These are phyloP conservation scores for Anguilla megastoma DNA, from an alignment of 2,797 vertebrate genomes.

Conservation along the genomic window DNA sequence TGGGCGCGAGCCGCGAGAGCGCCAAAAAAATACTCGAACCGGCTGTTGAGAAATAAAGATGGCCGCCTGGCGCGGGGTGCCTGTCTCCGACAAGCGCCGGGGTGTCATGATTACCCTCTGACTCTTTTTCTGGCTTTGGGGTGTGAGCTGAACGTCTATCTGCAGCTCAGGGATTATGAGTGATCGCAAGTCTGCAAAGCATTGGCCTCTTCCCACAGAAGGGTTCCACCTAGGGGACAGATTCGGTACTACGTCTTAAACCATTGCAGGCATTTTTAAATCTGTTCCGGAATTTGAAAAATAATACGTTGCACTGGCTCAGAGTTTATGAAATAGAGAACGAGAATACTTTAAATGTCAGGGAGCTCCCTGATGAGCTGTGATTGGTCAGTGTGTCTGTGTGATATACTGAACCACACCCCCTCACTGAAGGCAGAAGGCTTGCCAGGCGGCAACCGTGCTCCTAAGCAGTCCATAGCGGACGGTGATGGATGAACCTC, in stretches of 20 bases:
- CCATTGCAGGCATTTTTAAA: constrained; percentile 6
- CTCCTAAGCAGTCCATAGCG: background rate
- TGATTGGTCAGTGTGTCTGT: background rate
- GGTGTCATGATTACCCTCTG: constrained; percentile 14
- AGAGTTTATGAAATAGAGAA: no score
- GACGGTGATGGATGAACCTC: background rate
- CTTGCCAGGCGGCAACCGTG: background rate
- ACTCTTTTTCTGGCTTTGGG: constrained; percentile 32
- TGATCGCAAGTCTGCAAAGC: constrained; percentile 19
- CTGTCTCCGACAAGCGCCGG: constrained; percentile 31
- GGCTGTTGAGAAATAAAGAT: background rate
- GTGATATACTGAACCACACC: background rate
- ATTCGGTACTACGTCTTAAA: constrained; percentile 8
- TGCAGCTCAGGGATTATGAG: constrained; percentile 39
- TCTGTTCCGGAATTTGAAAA: background rate
- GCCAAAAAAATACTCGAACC: background rate
- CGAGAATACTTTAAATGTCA: background rate
- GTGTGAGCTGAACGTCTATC: constrained; percentile 41
- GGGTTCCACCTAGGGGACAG: constrained; percentile 48
- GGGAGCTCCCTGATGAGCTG: background rate
- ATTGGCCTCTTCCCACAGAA: background rate
- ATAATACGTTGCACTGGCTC: background rate
- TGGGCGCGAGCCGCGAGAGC: background rate
- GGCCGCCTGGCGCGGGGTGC: background rate
- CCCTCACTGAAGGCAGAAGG: background rate